A percentile compares a stretch with the other conserved stretches of the same genome.
Conservation (phyloP, 2,797 vertebrate species). For the Urosaurus nigricauda region DNA sequence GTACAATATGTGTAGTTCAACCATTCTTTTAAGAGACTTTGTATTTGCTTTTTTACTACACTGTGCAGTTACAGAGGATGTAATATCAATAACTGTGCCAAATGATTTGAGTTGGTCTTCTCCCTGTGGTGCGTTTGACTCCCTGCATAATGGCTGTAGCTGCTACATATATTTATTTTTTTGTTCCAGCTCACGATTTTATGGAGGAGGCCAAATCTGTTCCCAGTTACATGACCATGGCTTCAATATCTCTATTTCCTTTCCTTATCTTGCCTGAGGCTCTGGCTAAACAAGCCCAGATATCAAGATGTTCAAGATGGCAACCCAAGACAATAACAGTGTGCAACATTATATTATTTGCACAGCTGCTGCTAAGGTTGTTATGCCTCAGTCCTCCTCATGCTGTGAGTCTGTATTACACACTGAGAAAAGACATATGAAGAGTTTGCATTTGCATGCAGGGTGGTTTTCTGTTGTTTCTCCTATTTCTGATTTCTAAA, state of each 20-base stretch:
- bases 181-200: slow-evolving; percentile 26
- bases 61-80: neutral
- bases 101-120: neutral
- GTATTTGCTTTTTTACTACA: neutral
- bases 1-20: neutral
- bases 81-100: neutral
- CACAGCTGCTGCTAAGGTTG: slow-evolving; percentile 77
- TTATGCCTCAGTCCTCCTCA: slow-evolving; percentile 64
- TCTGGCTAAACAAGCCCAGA: slow-evolving; percentile 63
- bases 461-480: slow-evolving; percentile 77
- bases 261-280: slow-evolving; percentile 67
- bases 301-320: slow-evolving; percentile 64
- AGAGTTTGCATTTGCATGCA: slow-evolving; percentile 76
- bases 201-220: slow-evolving; percentile 54
- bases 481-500: slow-evolving; percentile 67
- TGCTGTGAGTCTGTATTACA: slow-evolving; percentile 70
- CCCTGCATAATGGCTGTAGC: slow-evolving; percentile 42
- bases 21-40: neutral
- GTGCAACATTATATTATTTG: slow-evolving; percentile 73
- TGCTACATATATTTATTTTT: slow-evolving; percentile 31
- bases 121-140: neutral
- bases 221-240: slow-evolving; percentile 2
- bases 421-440: slow-evolving; percentile 68
- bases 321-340: slow-evolving; percentile 57
- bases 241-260: slow-evolving; percentile 54